Evolutionary conservation across 2,888 invertebrate species (phyloP), one percentile per base, ranked within the genome.

Genomic region (Adineta ricciae): DNA sequence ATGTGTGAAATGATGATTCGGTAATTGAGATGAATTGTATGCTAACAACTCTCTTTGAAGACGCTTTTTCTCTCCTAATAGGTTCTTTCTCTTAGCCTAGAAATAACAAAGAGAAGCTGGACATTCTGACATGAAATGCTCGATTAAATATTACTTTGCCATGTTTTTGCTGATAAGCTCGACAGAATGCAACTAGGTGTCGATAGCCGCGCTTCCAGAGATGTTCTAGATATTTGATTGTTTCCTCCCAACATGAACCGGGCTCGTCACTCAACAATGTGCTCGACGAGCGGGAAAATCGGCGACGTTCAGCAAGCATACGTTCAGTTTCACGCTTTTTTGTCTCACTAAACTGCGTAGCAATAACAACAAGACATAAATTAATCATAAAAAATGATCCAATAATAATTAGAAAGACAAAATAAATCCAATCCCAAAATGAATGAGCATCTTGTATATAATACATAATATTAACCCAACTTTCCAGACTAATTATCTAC

Each of bases 261-360:
- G 97, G 96, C n/a, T n/a, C n/a, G n/a, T n/a, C n/a, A n/a, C n/a
- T n/a, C n/a, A n/a, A n/a, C n/a, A n/a, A n/a, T n/a, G 97, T 98
- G 87, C 96, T 96, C 52, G 95, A 94, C 24, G 97, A 97, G 87
- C 97, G 96, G 8, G 85, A 85, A 90, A 96, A 98, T 19, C 91
- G 89, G 46, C 97, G 97, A 84, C 99, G 92, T 90, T 99, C 99
- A 88, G 95, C 94, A 85, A 97, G 92, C 98, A 99, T 99, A 87
- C 98, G 92, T 91, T 99, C 99, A 94, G 98, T 97, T 92, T 99
- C 99, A 14, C 99, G 93, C 90, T 99, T 97, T 92, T 99, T 99
- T 52, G 99, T 99, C 92, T 99, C 99, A 86, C 96, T 95, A 91
- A 99, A 99, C 88, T 99, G 99, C 32, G 99, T 99, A 86, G 99